Conservation (phyloP, 2,888 invertebrate species). For the Heliconius sara region DNA sequence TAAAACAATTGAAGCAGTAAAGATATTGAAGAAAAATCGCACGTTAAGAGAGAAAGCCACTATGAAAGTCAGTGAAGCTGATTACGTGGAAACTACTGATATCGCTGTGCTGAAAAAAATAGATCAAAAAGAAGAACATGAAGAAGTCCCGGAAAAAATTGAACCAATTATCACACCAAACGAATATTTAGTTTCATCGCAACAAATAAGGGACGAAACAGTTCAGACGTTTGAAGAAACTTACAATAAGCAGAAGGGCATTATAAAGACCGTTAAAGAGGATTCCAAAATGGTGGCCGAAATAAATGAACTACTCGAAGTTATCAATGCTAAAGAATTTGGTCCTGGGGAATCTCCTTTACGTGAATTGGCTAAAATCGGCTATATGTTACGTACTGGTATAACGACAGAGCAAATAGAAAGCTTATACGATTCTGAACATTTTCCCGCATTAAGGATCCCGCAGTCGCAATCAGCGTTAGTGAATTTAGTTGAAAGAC, state of each 20-base stretch:
- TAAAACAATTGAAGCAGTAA: constrained; percentile 83
- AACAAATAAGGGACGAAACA: constrained; percentile 83
- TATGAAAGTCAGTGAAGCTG: constrained; percentile 82
- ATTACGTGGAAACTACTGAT: constrained; percentile 84
- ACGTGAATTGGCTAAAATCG: constrained; percentile 92
- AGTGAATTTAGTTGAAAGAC: constrained; percentile 92
- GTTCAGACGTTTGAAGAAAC: constrained; percentile 82
- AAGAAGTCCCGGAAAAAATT: constrained; percentile 73
- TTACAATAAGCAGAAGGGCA: constrained; percentile 82
- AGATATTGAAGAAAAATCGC: constrained; percentile 79
- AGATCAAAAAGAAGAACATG: constrained; percentile 79
- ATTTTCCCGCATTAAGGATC: constrained; percentile 90
- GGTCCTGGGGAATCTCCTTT: constrained; percentile 91
- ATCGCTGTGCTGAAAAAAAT: constrained; percentile 86
- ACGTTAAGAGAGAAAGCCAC: constrained; percentile 76
- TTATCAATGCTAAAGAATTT: constrained; percentile 90
- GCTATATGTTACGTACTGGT: constrained; percentile 90
- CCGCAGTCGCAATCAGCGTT: constrained; percentile 93
- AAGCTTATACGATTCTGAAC: constrained; percentile 89
- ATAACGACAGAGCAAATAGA: constrained; percentile 90
- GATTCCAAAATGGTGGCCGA: constrained; percentile 86
- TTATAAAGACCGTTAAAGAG: constrained; percentile 81
- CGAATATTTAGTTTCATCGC: constrained; percentile 84
- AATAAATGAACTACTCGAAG: constrained; percentile 89
- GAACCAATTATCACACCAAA: constrained; percentile 81